phyloP scores from a whole-genome alignment of 1,140 invertebrate species.

The Phocides pigmalion region DNA sequence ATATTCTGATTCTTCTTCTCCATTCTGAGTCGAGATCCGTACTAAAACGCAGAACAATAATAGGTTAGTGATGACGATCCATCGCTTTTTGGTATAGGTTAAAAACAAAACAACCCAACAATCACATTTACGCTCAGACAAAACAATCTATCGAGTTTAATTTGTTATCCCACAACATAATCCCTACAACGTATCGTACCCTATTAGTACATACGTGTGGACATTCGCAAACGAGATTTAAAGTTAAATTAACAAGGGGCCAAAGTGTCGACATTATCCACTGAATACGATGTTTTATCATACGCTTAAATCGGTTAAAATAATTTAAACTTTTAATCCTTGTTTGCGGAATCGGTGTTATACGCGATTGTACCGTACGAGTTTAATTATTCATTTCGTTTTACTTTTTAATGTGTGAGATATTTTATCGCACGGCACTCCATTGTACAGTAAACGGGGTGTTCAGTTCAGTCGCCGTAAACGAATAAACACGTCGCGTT shows the following conservation, averaged over 20 bases:
- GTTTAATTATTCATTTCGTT: slow-evolving; percentile 38
- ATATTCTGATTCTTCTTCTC: too few relatives aligned
- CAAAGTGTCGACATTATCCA: slow-evolving; percentile 46
- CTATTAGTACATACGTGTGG: slow-evolving; percentile 30
- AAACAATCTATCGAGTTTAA: slow-evolving; percentile 21
- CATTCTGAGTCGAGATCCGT: too few relatives aligned
- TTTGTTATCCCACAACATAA: slow-evolving; percentile 18
- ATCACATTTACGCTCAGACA: neutral
- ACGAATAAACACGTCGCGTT: slow-evolving; percentile 10
- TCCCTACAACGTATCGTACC: slow-evolving; percentile 27
- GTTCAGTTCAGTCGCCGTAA: slow-evolving; percentile 26
- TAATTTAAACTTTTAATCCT: slow-evolving; percentile 74
- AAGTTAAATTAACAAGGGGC: slow-evolving; percentile 68
- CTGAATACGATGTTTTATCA: slow-evolving; percentile 50
- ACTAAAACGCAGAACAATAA: too few relatives aligned
- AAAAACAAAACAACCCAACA: neutral
- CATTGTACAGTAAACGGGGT: slow-evolving; percentile 20
- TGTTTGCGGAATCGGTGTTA: slow-evolving; percentile 45
- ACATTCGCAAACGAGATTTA: slow-evolving; percentile 52
- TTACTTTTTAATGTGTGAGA: slow-evolving; percentile 11
- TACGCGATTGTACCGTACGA: slow-evolving; percentile 24
- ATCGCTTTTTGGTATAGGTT: too few relatives aligned
- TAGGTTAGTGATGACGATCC: too few relatives aligned
- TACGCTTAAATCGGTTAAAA: slow-evolving; percentile 69
- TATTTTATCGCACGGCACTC: neutral